A percentile compares a stretch with the other conserved stretches of the same genome.
Conservation (phyloP, 2,888 invertebrate genomes). For the Branchellion lobata region DNA sequence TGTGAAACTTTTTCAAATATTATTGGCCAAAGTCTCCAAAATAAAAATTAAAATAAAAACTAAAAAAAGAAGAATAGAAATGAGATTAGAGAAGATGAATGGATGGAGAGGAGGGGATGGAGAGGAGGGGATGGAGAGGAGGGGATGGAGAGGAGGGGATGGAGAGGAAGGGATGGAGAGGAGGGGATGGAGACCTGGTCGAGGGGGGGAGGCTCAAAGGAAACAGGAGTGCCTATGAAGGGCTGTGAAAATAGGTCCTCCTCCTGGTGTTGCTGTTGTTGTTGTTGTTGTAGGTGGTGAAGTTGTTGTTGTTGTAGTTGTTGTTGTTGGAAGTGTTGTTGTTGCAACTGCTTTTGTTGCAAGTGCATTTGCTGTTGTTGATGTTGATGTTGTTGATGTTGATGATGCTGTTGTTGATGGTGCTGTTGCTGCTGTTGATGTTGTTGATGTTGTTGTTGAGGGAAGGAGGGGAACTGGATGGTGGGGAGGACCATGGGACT, state of each 20-base stretch:
- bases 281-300: slow-evolving; percentile 25
- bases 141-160: no score
- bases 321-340: slow-evolving; percentile 29
- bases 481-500: slow-evolving; percentile 16
- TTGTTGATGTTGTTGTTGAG: slow-evolving; percentile 20
- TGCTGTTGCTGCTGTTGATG: not conserved
- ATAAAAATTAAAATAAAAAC: no score
- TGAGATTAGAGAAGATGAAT: no score
- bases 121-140: no score
- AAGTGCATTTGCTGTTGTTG: not conserved
- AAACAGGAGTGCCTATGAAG: not conserved
- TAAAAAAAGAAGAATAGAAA: no score
- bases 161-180: no score
- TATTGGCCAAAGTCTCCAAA: no score
- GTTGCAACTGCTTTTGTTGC: not conserved
- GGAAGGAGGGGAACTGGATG: slow-evolving; percentile 8
- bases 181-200: slow-evolving; percentile 2
- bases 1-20: no score
- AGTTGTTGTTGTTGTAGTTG: slow-evolving; percentile 14
- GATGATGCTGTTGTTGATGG: not conserved
- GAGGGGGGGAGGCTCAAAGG: slow-evolving; percentile 1
- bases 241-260: not conserved
- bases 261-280: slow-evolving; percentile 2
- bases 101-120: no score
- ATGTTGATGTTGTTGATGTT: not conserved